A percentile compares a stretch with the other conserved stretches of the same genome.
Conservation (phyloP, 2,888 invertebrate species). For the Alloscopus bannaensis region DNA sequence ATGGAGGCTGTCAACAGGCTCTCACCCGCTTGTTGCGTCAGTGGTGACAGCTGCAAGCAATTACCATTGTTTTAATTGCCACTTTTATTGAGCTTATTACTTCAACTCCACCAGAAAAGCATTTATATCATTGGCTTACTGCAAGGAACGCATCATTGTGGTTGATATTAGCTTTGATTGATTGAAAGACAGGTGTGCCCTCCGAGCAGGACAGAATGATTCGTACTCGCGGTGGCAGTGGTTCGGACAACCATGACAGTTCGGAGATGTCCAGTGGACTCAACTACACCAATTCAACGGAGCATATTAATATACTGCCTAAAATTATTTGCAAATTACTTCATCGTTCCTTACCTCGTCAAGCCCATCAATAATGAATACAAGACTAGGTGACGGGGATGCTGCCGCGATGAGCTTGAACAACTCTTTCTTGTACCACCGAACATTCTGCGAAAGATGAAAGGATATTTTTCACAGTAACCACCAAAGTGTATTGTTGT, state of each 20-base stretch:
- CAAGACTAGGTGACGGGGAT: conserved; percentile 79
- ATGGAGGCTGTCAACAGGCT: conserved; percentile 79
- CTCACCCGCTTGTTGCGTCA: conserved; percentile 78
- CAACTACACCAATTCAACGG: conserved; percentile 68
- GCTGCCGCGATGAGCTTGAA: conserved; percentile 78
- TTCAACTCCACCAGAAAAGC: conserved; percentile 10
- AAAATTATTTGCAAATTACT: conserved; percentile 6
- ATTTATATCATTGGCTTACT: conserved; percentile 54
- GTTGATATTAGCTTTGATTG: conserved; percentile 74
- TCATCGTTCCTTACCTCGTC: conserved; percentile 78
- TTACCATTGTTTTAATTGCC: conserved; percentile 15
- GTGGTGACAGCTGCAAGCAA: conserved; percentile 77
- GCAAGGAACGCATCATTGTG: conserved; percentile 71
- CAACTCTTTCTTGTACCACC: conserved; percentile 82
- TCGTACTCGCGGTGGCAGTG: conserved; percentile 85
- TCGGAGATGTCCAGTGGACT: conserved; percentile 78
- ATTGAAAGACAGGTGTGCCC: conserved; percentile 77
- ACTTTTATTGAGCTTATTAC: background rate
- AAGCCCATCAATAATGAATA: conserved; percentile 87
- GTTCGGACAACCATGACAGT: conserved; percentile 86
- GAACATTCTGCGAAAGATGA: conserved; percentile 80
- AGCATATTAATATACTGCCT: too few relatives aligned
- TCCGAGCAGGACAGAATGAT: conserved; percentile 85
- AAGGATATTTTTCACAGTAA: background rate
- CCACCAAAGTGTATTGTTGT: background rate